A percentile compares a stretch with the other conserved stretches of the same genome.
These are phyloP conservation scores for Tachysurus fulvidraco DNA, from an alignment of 2,113 vertebrate species.

Conservation along the genomic window DNA sequence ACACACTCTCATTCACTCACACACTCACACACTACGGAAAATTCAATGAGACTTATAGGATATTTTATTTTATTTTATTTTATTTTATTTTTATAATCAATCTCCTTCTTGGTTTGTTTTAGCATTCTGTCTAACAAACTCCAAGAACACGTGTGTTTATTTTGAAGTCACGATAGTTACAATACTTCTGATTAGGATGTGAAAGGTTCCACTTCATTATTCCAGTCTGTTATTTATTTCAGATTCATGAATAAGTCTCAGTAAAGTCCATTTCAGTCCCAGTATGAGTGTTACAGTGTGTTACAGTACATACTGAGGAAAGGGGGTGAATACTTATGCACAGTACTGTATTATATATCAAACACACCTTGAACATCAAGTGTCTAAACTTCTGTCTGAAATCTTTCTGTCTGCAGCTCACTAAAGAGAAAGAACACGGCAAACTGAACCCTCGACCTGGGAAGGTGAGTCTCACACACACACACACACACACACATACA, in stretches of 20 bases:
- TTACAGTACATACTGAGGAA: background rate
- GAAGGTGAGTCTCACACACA: conserved; percentile 79
- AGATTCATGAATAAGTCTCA: background rate
- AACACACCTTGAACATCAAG: background rate
- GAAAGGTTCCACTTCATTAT: background rate
- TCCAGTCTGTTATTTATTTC: background rate
- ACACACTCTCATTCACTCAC: too few species aligned
- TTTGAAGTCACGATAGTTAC: too few species aligned
- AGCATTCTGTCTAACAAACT: too few species aligned
- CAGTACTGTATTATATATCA: background rate
- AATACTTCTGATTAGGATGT: too few species aligned
- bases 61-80: too few species aligned
- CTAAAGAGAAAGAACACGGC: conserved; percentile 77
- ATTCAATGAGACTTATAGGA: too few species aligned
- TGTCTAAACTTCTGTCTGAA: background rate
- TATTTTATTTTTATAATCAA: too few species aligned
- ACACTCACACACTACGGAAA: too few species aligned
- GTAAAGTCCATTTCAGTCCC: background rate
- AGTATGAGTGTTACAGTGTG: too few species aligned
- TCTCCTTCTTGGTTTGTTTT: too few species aligned
- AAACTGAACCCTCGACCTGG: conserved; percentile 89
- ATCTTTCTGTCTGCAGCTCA: conserved; percentile 65
- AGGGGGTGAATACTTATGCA: background rate
- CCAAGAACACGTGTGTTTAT: too few species aligned
- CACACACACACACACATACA: background rate